Conservation (phyloP, 64 coral and sea anemone species). For the Actinia equina region DNA sequence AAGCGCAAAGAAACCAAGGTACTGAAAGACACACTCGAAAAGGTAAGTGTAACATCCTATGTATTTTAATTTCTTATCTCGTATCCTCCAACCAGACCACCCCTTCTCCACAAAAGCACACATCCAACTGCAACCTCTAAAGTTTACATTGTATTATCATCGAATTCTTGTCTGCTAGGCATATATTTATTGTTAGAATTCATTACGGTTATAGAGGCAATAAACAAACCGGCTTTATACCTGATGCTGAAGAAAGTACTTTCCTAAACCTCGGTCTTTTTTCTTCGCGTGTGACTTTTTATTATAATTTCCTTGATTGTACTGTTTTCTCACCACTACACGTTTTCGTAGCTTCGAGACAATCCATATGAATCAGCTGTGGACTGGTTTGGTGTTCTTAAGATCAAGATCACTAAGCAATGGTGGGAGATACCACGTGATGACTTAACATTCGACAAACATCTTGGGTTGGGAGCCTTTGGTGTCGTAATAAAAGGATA, state of each 20-base stretch:
- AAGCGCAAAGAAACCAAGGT: not conserved
- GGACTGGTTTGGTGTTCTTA: not conserved
- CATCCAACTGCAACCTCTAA: too few species aligned
- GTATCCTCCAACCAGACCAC: too few species aligned
- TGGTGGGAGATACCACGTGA: conserved; percentile 77
- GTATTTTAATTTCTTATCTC: too few species aligned
- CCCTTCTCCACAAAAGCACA: too few species aligned
- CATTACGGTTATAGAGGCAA: not conserved
- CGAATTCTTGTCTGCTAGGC: too few species aligned
- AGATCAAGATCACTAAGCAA: conserved; percentile 22
- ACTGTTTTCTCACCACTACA: too few species aligned
- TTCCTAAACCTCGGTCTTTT: not conserved
- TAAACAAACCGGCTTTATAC: too few species aligned
- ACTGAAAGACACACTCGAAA: not conserved
- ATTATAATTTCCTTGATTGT: too few species aligned
- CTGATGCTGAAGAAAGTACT: too few species aligned
- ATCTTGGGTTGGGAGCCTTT: conserved; percentile 77
- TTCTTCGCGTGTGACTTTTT: too few species aligned
- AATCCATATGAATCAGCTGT: conserved; percentile 3
- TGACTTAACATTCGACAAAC: conserved; percentile 33
- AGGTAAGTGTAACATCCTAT: not conserved
- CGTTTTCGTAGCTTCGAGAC: not conserved
- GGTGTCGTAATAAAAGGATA: conserved; percentile 80
- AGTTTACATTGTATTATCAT: too few species aligned
- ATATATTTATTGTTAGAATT: too few species aligned